Percentiles rank a stretch among this genome's conserved stretches.
Conservation (phyloP, 2,797 vertebrate species). For the Sphaeramia orbicularis region DNA sequence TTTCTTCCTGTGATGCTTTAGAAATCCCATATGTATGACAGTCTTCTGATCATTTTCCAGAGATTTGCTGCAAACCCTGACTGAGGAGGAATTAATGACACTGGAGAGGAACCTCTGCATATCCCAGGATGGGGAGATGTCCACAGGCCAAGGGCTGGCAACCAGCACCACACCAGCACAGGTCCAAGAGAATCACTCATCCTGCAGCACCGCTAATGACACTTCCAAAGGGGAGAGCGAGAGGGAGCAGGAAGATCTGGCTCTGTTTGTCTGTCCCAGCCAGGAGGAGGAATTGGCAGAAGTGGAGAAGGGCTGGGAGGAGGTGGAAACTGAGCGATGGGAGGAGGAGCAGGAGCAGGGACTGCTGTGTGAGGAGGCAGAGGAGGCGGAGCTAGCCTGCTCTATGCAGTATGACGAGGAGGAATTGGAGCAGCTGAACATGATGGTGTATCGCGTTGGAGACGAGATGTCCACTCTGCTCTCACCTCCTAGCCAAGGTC, state of each 20-base stretch:
- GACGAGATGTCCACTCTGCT: constrained; percentile 97
- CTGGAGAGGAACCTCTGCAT: constrained; percentile 95
- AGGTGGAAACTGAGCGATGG: constrained; percentile 67
- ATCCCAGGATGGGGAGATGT: constrained; percentile 91
- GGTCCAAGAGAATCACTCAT: constrained; percentile 64
- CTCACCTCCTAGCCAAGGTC: constrained; percentile 92
- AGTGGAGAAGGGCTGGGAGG: constrained; percentile 76
- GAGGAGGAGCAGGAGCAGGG: constrained; percentile 72
- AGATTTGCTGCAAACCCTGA: constrained; percentile 94
- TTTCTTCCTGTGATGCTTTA: neutral
- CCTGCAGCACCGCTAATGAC: constrained; percentile 49
- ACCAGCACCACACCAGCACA: constrained; percentile 51
- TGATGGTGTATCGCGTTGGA: constrained; percentile 95
- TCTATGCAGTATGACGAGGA: constrained; percentile 99
- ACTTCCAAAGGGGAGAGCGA: constrained; percentile 48
- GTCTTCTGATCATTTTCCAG: constrained; percentile 74
- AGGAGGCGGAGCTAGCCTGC: constrained; percentile 93
- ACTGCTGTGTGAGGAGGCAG: constrained; percentile 80
- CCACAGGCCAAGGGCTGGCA: constrained; percentile 52
- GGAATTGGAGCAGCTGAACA: constrained; percentile 95
- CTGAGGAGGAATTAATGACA: constrained; percentile 90
- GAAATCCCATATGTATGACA: neutral
- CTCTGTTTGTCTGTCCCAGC: constrained; percentile 62
- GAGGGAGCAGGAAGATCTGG: constrained; percentile 55
- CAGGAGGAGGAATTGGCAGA: constrained; percentile 64